A percentile compares a stretch with the other conserved stretches of the same genome.
phyloP scores from a whole-genome alignment of 2,888 invertebrate genomes.

The Ferrisia virgata region DNA sequence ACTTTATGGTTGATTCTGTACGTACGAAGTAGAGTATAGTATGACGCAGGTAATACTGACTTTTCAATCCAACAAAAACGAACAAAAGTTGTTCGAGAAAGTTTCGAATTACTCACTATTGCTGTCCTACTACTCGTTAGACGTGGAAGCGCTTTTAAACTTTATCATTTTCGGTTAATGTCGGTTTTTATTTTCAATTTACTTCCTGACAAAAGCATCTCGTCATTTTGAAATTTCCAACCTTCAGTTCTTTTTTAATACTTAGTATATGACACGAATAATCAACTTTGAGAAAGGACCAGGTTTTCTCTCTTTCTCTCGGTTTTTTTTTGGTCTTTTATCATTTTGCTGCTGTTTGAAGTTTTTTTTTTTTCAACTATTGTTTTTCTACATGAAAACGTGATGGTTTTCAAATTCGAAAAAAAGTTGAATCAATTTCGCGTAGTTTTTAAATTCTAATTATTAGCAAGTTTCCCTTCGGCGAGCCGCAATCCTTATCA shows the following conservation, averaged over 20 bases:
- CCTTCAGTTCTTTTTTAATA: constrained; percentile 27
- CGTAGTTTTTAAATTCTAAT: not conserved
- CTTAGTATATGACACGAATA: constrained; percentile 22
- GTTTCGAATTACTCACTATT: constrained; percentile 36
- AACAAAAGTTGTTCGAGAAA: constrained; percentile 37
- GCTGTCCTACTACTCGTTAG: constrained; percentile 16
- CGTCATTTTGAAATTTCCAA: constrained; percentile 39
- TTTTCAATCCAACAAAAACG: constrained; percentile 12
- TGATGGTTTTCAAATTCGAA: not conserved
- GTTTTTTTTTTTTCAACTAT: not conserved
- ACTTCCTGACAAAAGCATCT: constrained; percentile 42
- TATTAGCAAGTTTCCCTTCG: not conserved
- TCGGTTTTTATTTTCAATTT: constrained; percentile 42
- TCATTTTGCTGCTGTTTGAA: not conserved
- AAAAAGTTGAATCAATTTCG: not conserved
- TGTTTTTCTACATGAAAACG: not conserved
- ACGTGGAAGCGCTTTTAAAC: constrained; percentile 37
- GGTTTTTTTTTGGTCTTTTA: not conserved
- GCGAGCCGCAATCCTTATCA: not conserved
- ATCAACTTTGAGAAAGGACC: constrained; percentile 23
- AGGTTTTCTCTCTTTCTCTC: constrained; percentile 13
- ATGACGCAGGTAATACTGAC: not conserved
- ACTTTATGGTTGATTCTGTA: not conserved
- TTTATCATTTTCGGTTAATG: constrained; percentile 42
- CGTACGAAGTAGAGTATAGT: not conserved